phyloP scores from a whole-genome alignment of 2,888 invertebrate genomes.

The Amphiduros pacificus region DNA sequence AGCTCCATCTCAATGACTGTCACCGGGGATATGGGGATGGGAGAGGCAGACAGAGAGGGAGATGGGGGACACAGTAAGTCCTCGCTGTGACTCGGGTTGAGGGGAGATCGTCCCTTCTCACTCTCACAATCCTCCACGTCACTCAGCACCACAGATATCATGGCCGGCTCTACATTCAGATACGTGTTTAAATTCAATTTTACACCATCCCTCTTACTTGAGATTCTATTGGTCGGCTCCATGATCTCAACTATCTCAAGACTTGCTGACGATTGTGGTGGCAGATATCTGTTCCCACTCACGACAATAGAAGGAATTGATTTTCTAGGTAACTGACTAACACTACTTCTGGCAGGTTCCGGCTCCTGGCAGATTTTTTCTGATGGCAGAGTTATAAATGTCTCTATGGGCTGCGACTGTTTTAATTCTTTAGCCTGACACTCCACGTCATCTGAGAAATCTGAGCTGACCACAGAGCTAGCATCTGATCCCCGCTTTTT shows the following conservation, averaged over 20 bases:
- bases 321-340: too few species aligned
- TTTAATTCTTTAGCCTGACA: too few species aligned
- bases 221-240: neutral
- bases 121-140: conserved; percentile 25
- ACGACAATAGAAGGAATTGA: conserved; percentile 7
- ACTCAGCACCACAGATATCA: conserved; percentile 38
- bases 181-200: neutral
- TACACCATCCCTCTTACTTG: neutral
- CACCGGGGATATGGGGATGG: conserved; percentile 35
- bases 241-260: conserved; percentile 11
- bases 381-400: too few species aligned
- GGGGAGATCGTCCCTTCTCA: neutral
- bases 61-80: conserved; percentile 2
- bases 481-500: neutral
- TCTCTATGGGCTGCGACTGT: too few species aligned
- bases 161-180: conserved; percentile 33
- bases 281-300: neutral
- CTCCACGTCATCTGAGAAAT: neutral
- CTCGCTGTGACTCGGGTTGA: neutral
- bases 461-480: neutral
- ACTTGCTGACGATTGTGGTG: conserved; percentile 7
- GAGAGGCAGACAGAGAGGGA: conserved; percentile 13
- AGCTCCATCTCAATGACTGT: conserved; percentile 49
- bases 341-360: too few species aligned
- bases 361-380: too few species aligned